phyloP scores from a whole-genome alignment of 2,888 invertebrate genomes.

The Loripinus fragilis region DNA sequence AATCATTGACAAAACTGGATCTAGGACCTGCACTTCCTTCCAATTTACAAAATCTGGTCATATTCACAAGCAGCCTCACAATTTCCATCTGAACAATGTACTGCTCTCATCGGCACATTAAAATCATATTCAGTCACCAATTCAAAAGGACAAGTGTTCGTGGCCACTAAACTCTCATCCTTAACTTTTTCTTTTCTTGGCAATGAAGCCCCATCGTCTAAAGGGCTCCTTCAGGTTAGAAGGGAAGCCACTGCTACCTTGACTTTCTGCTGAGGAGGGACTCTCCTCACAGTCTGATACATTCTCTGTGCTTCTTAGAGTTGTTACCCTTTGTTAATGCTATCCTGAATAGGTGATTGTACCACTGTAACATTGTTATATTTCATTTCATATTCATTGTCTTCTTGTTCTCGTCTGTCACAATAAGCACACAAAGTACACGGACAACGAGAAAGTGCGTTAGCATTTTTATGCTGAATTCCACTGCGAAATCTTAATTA shows the following conservation, averaged over 20 bases:
- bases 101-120: background rate
- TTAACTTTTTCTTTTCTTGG: background rate
- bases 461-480: conserved; percentile 28
- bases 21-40: no score
- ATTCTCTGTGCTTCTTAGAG: background rate
- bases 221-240: no score
- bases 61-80: background rate
- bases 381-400: no score
- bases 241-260: background rate
- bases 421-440: conserved; percentile 25
- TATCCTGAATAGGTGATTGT: no score
- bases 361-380: no score
- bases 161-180: background rate
- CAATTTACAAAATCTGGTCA: background rate
- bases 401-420: conserved; percentile 19
- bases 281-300: background rate
- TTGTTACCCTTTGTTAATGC: no score
- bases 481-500: background rate
- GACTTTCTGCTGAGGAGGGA: background rate
- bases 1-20: no score
- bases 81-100: background rate
- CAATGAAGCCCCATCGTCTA: background rate
- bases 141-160: background rate
- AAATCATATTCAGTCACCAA: background rate
- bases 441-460: conserved; percentile 37